Evolutionary conservation across 1,140 invertebrate genomes (phyloP), one percentile per base, ranked within the genome.

Genomic region (Akabosia matsudoensis): DNA sequence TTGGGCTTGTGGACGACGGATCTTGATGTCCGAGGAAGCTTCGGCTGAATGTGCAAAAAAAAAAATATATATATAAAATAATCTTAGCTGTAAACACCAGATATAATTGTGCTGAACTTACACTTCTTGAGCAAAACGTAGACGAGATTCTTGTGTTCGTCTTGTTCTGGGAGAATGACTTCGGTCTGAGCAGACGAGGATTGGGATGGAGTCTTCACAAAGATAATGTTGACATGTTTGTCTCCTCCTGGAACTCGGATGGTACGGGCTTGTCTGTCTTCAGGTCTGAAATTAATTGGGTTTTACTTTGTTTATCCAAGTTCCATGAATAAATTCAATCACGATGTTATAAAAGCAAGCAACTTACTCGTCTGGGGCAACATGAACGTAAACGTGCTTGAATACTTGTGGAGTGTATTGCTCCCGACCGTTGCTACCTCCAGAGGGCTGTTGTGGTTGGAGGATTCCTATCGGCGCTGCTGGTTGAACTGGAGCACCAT

Each of bases 191-290:
- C 91, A 91, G 91, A 74, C 91, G 89, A 34, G 91, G 91, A 74
- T 91, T 88, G 90, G 71, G 91, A 89, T 74, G 93, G 92, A 45
- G 93, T 92, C 87, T 94, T 94, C 85, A 94, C 94, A 88, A 94
- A 94, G 84, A 93, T 92, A 82, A 93, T 93, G 70, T 72, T 72
- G 7, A 72, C 70, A 22, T 72, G 70, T 26, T 72, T 72, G 33
- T 72, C 70, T 72, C 70, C 70, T 34, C 70, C 70, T 34, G 70
- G 70, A 72, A 72, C 34, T 37, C 34, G 2, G 70, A 72, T 72
- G 70, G 70, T 72, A 22, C 70, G 31, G 33, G 70, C 70, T 37
- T 72, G 70, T 18, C 24, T 13, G 30, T 72, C 70, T 34, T 37
- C 76, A 1, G 76, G 76, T 22, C 54, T 61, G 24, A 7, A 61